Evolutionary conservation across 2,888 invertebrate species (phyloP).

Genomic region (Pseudococcus viburni): DNA sequence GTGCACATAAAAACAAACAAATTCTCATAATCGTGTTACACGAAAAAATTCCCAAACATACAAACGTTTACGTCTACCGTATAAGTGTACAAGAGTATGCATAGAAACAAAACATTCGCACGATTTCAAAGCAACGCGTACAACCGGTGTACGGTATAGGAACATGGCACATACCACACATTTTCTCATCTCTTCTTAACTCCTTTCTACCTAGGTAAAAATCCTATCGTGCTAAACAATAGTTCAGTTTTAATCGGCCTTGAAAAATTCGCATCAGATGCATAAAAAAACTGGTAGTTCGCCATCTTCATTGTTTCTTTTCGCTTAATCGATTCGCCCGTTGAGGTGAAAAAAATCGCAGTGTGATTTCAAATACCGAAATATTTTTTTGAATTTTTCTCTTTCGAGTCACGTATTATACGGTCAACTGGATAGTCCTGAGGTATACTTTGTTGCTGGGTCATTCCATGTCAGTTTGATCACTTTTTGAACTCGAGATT

Average conservation of each 20-base stretch:
- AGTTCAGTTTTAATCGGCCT: conserved; percentile 28
- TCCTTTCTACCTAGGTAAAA: neutral
- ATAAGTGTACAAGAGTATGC: neutral
- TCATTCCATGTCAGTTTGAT: too few species aligned
- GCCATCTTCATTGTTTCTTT: neutral
- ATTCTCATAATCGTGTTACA: conserved; percentile 21
- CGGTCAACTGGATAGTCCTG: too few species aligned
- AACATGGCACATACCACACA: conserved; percentile 11
- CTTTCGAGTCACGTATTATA: too few species aligned
- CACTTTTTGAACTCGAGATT: too few species aligned
- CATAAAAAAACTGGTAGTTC: neutral
- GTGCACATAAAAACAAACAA: neutral
- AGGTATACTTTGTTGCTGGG: too few species aligned
- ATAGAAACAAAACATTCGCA: conserved; percentile 28
- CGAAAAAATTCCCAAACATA: conserved; percentile 20
- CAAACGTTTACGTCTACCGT: neutral
- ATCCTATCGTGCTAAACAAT: conserved; percentile 2
- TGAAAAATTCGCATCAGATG: conserved; percentile 36
- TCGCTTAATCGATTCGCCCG: conserved; percentile 21
- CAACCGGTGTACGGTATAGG: neutral
- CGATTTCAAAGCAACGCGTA: conserved; percentile 8
- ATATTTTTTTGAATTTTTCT: too few species aligned
- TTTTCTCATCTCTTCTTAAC: conserved; percentile 30
- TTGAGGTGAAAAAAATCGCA: neutral
- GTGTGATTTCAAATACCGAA: neutral